Evolutionary conservation across 53 echinoderm and acorn worm species (phyloP).

Genomic region (Temnopleurus reevesii): DNA sequence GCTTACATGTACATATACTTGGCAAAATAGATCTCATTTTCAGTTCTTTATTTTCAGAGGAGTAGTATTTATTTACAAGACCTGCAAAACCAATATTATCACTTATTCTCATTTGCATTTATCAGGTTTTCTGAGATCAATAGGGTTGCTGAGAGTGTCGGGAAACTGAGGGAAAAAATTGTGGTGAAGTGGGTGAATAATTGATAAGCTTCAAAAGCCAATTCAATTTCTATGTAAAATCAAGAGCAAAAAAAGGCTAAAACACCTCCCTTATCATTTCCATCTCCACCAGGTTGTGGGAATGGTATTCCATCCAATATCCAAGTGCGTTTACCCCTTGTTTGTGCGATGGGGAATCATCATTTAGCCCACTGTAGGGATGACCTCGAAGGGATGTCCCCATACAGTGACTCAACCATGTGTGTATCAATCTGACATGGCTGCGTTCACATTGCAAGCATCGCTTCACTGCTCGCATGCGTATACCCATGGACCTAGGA

Average conservation of each 20-base stretch:
- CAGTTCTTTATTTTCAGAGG: too few relatives aligned
- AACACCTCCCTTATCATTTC: background rate
- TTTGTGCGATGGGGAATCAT: background rate
- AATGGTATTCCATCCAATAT: background rate
- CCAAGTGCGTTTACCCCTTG: slow-evolving; percentile 23
- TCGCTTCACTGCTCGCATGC: background rate
- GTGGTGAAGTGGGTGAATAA: too few relatives aligned
- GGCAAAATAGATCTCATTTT: too few relatives aligned
- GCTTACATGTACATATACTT: too few relatives aligned
- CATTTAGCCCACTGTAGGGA: background rate
- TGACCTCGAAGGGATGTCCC: slow-evolving; percentile 25
- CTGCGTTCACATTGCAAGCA: background rate
- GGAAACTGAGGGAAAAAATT: too few relatives aligned
- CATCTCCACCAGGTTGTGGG: background rate
- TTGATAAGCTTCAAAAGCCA: slow-evolving; percentile 4
- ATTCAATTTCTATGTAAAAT: slow-evolving; percentile 1
- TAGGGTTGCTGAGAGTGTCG: too few relatives aligned
- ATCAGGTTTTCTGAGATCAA: too few relatives aligned
- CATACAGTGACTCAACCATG: slow-evolving; percentile 37
- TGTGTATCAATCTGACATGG: slow-evolving; percentile 9
- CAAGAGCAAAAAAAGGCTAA: background rate
- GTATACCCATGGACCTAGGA: too few relatives aligned
- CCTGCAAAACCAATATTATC: too few relatives aligned
- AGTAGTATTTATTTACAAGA: too few relatives aligned
- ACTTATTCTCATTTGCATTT: too few relatives aligned